phyloP scores from a whole-genome alignment of 2,113 vertebrate species.

The Trematocara nigrifrons region DNA sequence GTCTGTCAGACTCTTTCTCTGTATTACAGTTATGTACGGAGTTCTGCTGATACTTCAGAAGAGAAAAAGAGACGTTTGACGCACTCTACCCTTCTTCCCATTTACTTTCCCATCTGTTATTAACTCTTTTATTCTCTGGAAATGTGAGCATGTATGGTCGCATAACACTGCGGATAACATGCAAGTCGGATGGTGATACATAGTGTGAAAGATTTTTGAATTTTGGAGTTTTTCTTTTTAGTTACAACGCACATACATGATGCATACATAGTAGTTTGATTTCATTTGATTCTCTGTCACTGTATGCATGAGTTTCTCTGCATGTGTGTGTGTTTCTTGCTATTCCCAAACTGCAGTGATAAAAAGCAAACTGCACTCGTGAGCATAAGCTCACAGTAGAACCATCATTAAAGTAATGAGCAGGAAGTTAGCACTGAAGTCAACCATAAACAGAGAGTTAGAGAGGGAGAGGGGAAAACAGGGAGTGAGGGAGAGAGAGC shows the following conservation, averaged over 20 bases:
- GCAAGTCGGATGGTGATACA: not conserved
- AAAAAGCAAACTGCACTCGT: conserved; percentile 49
- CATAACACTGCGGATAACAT: not conserved
- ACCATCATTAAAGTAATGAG: conserved; percentile 70
- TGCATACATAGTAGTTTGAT: conserved; percentile 36
- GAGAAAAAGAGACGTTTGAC: conserved; percentile 4
- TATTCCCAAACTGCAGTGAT: conserved; percentile 43
- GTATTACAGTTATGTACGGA: conserved; percentile 45
- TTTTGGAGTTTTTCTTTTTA: conserved; percentile 23
- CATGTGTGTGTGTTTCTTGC: not conserved
- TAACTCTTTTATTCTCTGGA: conserved; percentile 7
- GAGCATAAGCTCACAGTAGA: conserved; percentile 50
- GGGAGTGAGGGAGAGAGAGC: not conserved
- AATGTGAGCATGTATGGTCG: not conserved
- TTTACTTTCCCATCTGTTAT: conserved; percentile 16
- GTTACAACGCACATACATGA: conserved; percentile 37
- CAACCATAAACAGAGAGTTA: conserved; percentile 43
- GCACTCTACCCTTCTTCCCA: conserved; percentile 10
- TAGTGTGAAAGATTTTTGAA: not conserved
- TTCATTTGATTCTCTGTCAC: conserved; percentile 38
- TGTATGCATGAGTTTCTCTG: not conserved
- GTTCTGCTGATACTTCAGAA: conserved; percentile 46
- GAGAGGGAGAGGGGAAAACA: not conserved
- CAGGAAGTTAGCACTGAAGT: conserved; percentile 57
- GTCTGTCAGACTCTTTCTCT: conserved; percentile 58